phyloP scores from a whole-genome alignment of 2,888 invertebrate genomes.

The Drosophila prolongata region DNA sequence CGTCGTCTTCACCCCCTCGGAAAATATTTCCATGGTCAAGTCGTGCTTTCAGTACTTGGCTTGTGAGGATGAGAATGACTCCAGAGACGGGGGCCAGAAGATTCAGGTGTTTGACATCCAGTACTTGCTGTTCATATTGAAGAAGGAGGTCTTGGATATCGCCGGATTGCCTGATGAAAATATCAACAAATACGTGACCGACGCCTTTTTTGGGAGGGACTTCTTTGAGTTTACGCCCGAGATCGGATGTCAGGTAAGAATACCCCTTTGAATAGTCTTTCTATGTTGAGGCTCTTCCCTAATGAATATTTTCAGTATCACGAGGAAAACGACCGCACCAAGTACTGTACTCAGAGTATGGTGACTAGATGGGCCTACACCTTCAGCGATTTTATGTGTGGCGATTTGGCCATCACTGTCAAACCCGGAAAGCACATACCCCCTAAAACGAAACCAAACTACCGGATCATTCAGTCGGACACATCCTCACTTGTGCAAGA shows the following conservation, averaged over 20 bases:
- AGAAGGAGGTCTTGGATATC: conserved; percentile 72
- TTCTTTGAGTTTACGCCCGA: conserved; percentile 78
- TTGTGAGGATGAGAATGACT: conserved; percentile 51
- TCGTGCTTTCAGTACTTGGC: conserved; percentile 78
- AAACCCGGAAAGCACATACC: conserved; percentile 85
- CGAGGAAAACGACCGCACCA: conserved; percentile 80
- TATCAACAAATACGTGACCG: conserved; percentile 67
- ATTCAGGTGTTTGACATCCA: conserved; percentile 76
- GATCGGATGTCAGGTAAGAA: conserved; percentile 81
- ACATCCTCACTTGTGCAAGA: background rate
- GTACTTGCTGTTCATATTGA: conserved; percentile 79
- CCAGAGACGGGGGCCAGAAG: conserved; percentile 34
- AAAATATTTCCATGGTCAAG: conserved; percentile 76
- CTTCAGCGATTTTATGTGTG: conserved; percentile 85
- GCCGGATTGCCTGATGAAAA: conserved; percentile 62
- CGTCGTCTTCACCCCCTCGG: conserved; percentile 84
- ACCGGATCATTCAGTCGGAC: conserved; percentile 5
- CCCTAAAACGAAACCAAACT: conserved; percentile 44
- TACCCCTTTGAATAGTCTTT: background rate
- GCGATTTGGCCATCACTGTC: conserved; percentile 83
- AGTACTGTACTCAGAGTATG: conserved; percentile 84
- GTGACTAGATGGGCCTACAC: conserved; percentile 84
- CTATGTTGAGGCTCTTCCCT: conserved; percentile 6
- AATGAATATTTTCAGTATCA: conserved; percentile 81
- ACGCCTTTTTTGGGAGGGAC: conserved; percentile 76